These are phyloP conservation scores for Choreutis nemorana DNA, from an alignment of 2,888 invertebrate genomes.

Conservation along the genomic window DNA sequence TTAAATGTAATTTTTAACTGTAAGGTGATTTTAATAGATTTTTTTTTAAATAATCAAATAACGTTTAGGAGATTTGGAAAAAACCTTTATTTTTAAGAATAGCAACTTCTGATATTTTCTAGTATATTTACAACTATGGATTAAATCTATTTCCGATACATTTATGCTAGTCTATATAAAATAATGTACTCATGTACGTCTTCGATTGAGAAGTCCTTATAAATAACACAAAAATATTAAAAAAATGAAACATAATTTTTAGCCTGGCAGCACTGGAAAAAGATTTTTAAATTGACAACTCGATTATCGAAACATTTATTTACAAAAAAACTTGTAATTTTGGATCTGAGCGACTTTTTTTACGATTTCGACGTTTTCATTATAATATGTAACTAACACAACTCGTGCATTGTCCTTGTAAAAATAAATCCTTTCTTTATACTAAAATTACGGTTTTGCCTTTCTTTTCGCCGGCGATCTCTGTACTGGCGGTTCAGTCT, in stretches of 20 bases:
- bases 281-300: not conserved
- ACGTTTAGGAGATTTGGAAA: too few species aligned
- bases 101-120: too few species aligned
- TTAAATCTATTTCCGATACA: too few species aligned
- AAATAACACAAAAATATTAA: too few species aligned
- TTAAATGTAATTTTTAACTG: too few species aligned
- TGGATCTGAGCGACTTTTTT: constrained; percentile 2
- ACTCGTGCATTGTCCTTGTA: constrained; percentile 1
- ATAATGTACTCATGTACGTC: not conserved
- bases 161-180: too few species aligned
- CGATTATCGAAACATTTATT: constrained; percentile 5
- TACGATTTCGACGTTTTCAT: not conserved
- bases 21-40: too few species aligned
- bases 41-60: too few species aligned
- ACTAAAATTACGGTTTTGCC: constrained; percentile 31
- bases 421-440: constrained; percentile 2
- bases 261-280: not conserved
- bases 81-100: too few species aligned
- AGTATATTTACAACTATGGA: too few species aligned
- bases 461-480: constrained; percentile 51
- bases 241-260: not conserved
- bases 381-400: constrained; percentile 1
- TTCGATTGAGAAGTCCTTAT: not conserved
- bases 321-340: constrained; percentile 8
- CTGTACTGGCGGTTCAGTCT: constrained; percentile 47